phyloP scores from a whole-genome alignment of 2,888 invertebrate species.

The Pseudeuparius sepicola region DNA sequence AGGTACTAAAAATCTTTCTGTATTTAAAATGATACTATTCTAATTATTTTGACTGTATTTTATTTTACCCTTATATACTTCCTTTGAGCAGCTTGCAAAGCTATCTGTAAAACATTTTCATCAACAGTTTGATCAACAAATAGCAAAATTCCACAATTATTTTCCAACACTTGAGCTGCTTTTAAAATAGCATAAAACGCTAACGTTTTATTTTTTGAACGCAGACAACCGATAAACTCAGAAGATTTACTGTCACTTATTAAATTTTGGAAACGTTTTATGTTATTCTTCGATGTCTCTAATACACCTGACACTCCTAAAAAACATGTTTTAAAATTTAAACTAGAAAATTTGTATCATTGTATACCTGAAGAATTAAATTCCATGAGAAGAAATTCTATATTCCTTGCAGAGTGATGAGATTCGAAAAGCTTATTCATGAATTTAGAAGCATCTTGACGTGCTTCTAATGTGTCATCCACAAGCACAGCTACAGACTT shows the following conservation, averaged over 20 bases:
- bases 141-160: conserved; percentile 52
- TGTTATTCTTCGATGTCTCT: conserved; percentile 24
- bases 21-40: too few species aligned
- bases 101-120: conserved; percentile 39
- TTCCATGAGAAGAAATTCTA: too few species aligned
- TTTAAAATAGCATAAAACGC: conserved; percentile 50
- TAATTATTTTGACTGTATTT: too few species aligned
- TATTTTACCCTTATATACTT: conserved; percentile 42
- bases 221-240: conserved; percentile 18
- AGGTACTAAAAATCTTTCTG: too few species aligned
- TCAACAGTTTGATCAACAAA: conserved; percentile 49
- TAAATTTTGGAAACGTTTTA: conserved; percentile 18
- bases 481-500: too few species aligned
- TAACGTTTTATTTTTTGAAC: conserved; percentile 38
- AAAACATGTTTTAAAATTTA: too few species aligned
- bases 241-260: conserved; percentile 15
- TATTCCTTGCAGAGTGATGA: too few species aligned
- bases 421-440: too few species aligned
- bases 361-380: too few species aligned
- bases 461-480: too few species aligned
- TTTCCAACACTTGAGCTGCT: conserved; percentile 51
- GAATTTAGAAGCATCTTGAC: too few species aligned
- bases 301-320: conserved; percentile 28
- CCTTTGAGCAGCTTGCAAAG: conserved; percentile 38
- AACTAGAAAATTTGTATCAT: too few species aligned